phyloP scores from a whole-genome alignment of 2,113 vertebrate genomes.

The Anhinga rufa region DNA sequence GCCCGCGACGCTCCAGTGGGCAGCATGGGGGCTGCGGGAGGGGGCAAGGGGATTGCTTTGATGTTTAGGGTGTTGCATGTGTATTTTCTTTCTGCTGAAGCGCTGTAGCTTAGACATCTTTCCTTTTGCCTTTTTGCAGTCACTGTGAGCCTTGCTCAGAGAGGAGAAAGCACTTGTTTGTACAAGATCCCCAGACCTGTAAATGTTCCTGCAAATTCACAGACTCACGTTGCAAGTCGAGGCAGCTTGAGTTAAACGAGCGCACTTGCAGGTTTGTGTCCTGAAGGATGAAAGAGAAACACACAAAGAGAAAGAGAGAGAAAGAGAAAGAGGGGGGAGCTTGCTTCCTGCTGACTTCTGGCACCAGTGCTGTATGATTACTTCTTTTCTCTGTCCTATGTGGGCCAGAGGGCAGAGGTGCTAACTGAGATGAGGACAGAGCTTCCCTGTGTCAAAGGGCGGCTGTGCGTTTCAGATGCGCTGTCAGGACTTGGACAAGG shows the following conservation, averaged over 20 bases:
- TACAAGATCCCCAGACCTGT: slow-evolving; percentile 95
- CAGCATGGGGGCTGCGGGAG: slow-evolving; percentile 54
- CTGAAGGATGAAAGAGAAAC: slow-evolving; percentile 66
- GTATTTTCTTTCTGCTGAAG: slow-evolving; percentile 80
- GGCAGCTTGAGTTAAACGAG: slow-evolving; percentile 98
- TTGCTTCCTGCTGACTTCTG: slow-evolving; percentile 74
- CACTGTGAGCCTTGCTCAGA: slow-evolving; percentile 94
- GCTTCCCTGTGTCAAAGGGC: neutral
- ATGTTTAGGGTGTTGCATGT: slow-evolving; percentile 78
- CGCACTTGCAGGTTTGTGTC: slow-evolving; percentile 99
- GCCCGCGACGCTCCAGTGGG: neutral
- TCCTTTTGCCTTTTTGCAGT: slow-evolving; percentile 92
- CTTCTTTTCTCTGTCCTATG: slow-evolving; percentile 33
- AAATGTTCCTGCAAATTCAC: slow-evolving; percentile 99
- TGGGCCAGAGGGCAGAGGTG: slow-evolving; percentile 30
- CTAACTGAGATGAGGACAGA: neutral
- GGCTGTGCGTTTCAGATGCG: slow-evolving; percentile 26
- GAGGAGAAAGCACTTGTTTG: slow-evolving; percentile 92
- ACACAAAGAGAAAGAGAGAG: slow-evolving; percentile 64
- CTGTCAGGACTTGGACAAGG: slow-evolving; percentile 14
- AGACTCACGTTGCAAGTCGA: slow-evolving; percentile 93
- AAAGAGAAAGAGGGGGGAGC: slow-evolving; percentile 62
- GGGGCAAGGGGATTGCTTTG: slow-evolving; percentile 60
- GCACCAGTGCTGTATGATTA: slow-evolving; percentile 59
- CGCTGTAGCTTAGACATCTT: slow-evolving; percentile 91